A percentile compares a stretch with the other conserved stretches of the same genome.
Evolutionary conservation across 2,797 vertebrate species (phyloP).

Genomic region (Nannoperca australis): DNA sequence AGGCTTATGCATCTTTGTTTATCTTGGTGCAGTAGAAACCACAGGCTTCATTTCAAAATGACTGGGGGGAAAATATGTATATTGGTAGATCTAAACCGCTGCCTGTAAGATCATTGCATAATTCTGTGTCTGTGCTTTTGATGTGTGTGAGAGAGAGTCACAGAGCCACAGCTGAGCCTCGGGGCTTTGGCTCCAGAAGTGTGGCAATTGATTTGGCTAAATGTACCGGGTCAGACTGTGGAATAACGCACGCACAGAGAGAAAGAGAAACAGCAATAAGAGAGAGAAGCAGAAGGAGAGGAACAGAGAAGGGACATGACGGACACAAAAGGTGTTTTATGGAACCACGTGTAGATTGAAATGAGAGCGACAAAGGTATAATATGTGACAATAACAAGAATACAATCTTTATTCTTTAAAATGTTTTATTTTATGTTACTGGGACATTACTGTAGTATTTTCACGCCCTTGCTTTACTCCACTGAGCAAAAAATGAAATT

Average conservation of each 20-base stretch:
- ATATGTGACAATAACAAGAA: not conserved
- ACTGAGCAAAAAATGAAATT: not conserved
- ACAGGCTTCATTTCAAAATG: conserved; percentile 18
- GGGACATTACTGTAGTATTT: not conserved
- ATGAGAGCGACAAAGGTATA: not conserved
- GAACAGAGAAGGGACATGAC: not conserved
- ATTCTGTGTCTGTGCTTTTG: conserved; percentile 50
- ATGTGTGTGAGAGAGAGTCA: conserved; percentile 39
- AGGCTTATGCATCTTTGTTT: conserved; percentile 16
- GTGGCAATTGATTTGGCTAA: conserved; percentile 74
- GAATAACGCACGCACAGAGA: conserved; percentile 28
- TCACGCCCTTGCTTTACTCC: not conserved
- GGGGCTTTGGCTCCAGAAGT: conserved; percentile 61
- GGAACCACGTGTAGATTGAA: not conserved
- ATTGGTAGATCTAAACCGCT: conserved; percentile 31
- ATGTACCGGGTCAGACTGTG: conserved; percentile 59
- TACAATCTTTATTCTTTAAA: not conserved
- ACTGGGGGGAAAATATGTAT: conserved; percentile 37
- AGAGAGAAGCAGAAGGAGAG: not conserved
- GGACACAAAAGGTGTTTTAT: not conserved
- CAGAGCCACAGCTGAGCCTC: conserved; percentile 59
- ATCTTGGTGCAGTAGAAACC: not conserved
- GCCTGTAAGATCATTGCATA: conserved; percentile 41
- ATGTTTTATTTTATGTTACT: too few species aligned
- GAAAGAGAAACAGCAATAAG: conserved; percentile 11